phyloP scores from a whole-genome alignment of 1,140 invertebrate genomes.

The Dreissena polymorpha region DNA sequence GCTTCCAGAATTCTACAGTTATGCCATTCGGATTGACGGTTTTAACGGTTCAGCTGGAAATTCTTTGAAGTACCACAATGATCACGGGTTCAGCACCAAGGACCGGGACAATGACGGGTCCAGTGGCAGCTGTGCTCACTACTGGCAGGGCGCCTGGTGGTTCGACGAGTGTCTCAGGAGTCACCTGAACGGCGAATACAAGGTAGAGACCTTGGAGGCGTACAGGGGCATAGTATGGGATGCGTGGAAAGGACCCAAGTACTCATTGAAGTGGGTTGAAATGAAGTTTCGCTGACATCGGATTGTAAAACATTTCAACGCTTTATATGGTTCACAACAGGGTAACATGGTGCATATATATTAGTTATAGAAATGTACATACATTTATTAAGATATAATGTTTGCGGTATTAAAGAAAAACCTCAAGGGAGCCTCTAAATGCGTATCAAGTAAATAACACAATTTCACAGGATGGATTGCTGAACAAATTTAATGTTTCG shows the following conservation, averaged over 20 bases:
- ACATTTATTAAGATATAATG: no score
- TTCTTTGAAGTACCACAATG: conserved; percentile 1
- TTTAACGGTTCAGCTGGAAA: conserved; percentile 45
- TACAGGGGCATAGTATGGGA: not conserved
- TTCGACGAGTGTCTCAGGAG: not conserved
- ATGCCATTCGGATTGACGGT: conserved; percentile 15
- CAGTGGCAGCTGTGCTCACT: conserved; percentile 3
- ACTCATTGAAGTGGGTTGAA: not conserved
- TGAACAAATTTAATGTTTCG: no score
- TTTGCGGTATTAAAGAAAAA: no score
- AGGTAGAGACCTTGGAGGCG: not conserved
- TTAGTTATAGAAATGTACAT: no score
- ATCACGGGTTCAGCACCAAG: not conserved
- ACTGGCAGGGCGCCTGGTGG: conserved; percentile 39
- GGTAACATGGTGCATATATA: no score
- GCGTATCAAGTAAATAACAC: no score
- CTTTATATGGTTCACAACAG: no score
- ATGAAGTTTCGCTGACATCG: not conserved
- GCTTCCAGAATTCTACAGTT: conserved; percentile 1
- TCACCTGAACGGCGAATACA: conserved; percentile 33
- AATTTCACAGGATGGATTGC: no score
- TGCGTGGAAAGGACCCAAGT: not conserved
- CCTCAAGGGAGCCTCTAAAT: no score
- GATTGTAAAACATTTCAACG: no score
- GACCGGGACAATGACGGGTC: conserved; percentile 26